Evolutionary conservation across 2,888 invertebrate species (phyloP).

Genomic region (Allolobophora icterica): DNA sequence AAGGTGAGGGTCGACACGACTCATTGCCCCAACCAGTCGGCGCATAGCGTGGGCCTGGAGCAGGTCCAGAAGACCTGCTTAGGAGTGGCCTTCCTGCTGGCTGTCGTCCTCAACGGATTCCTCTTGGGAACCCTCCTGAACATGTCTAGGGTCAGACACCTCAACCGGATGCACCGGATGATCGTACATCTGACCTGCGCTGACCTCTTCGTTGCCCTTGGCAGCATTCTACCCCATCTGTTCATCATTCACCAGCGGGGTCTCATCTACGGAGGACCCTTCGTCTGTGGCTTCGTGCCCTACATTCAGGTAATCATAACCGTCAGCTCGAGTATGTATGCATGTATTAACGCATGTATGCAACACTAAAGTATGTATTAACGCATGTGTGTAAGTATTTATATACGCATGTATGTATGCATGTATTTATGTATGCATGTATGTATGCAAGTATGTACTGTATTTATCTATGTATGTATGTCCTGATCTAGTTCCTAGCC

Average conservation of each 20-base stretch:
- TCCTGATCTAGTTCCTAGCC: too few species aligned
- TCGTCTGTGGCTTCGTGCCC: not conserved
- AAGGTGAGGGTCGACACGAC: not conserved
- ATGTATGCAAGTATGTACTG: too few species aligned
- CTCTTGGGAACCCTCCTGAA: not conserved
- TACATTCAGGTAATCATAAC: not conserved
- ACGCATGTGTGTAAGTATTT: too few species aligned
- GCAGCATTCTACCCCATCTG: not conserved
- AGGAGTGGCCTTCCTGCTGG: not conserved
- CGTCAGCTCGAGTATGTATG: too few species aligned
- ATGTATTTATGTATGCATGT: too few species aligned
- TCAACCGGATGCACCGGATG: not conserved
- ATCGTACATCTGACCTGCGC: not conserved
- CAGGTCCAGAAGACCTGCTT: not conserved
- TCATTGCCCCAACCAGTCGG: not conserved
- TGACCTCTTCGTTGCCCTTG: not conserved
- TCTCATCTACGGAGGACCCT: not conserved
- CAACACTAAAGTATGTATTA: too few species aligned
- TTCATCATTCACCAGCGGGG: not conserved
- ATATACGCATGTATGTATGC: too few species aligned
- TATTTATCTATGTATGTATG: too few species aligned
- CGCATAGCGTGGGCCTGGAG: not conserved
- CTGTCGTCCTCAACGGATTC: not conserved
- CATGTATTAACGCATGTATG: too few species aligned
- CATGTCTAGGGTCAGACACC: not conserved